Evolutionary conservation across 2,113 vertebrate species (phyloP), one percentile per base, ranked within the genome.

Genomic region (Brachionichthys hirsutus): DNA sequence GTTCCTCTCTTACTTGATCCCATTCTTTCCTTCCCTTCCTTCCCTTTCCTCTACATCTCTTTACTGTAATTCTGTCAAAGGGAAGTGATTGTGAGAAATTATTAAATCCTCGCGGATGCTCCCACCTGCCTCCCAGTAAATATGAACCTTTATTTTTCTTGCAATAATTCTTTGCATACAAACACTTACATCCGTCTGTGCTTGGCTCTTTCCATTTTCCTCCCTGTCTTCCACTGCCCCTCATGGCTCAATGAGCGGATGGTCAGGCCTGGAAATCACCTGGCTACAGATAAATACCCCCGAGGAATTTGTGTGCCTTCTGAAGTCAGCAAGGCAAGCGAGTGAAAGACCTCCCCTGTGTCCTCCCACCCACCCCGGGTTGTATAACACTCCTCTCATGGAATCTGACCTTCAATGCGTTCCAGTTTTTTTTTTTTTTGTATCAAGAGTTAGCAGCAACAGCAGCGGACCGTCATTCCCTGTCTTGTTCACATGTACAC

Each of bases 381-480:
- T 81, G 82, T 88, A 81, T 85, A 87, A 87, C 81, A 69, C 75
- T 76, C 56, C 77, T 82, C 78, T 83, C 75, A 68, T 84, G 75
- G 78, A 90, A 84, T 85, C 83, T 90, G 88, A 87, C 89, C 89
- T 90, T 90, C 89, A 88, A 69, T 72, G 79, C 85, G 84, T 86
- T 84, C 79, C 88, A 87, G 62, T 85, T 30, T 30, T 3, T 30
- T 30, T 30, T 30, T 30, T 30, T 30, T 30, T 30, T 30, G 1
- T 30, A 8, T 30, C 44, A 44, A 81, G 70, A 62, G 70, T 75
- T 83, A 64, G 73, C 81, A 81, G 73, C 84, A 81, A 74, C 78
- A 59, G 64, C 65, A 51, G n/a, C 63, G 57, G 44, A 73, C 62
- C 61, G 59, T 59, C 15, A 65, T 58, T 61, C 20, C 40, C 49